Conservation (phyloP, 2,797 vertebrate species). For the Limosa lapponica region DNA sequence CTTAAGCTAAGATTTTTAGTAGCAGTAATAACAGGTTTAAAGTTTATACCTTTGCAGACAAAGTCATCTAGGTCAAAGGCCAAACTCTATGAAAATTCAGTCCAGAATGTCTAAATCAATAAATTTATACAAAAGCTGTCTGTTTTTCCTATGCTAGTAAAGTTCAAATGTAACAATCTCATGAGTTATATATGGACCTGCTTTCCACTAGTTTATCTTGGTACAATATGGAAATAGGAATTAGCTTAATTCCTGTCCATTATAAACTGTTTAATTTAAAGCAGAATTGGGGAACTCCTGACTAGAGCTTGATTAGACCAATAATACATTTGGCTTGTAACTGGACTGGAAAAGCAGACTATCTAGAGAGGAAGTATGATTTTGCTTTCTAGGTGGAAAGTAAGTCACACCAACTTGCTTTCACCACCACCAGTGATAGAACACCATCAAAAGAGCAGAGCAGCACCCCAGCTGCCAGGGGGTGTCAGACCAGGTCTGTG, state of each 20-base stretch:
- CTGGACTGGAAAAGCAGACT: neutral
- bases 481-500: neutral
- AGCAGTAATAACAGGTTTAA: neutral
- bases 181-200: neutral
- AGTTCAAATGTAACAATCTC: neutral
- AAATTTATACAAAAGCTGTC: neutral
- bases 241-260: neutral
- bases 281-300: neutral
- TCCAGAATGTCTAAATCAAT: neutral
- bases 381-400: neutral
- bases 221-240: neutral
- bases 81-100: neutral
- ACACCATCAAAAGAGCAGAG: neutral
- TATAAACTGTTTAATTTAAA: neutral
- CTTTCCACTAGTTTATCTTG: neutral
- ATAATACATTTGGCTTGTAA: neutral
- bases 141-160: neutral
- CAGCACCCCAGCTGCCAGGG: neutral
- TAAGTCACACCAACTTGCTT: neutral
- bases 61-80: neutral
- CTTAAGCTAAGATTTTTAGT: neutral
- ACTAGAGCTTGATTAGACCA: neutral
- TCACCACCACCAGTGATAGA: neutral
- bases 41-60: neutral
- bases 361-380: neutral